Base-by-base conservation (phyloP, 2,113 vertebrate genomes). In the Lutjanus erythropterus region DNA sequence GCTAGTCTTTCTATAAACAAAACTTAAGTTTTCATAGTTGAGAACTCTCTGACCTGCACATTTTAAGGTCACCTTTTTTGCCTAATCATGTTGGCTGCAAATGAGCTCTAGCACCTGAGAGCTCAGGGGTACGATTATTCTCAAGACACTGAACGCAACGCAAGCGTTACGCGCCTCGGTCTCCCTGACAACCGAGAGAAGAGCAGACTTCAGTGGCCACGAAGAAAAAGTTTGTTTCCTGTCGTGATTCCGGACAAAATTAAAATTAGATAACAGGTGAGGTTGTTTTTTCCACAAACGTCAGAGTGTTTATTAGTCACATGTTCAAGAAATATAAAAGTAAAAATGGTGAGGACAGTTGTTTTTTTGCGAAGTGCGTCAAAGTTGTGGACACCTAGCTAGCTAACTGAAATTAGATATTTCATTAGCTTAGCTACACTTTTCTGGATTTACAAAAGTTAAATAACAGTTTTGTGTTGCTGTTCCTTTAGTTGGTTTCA, bases 71-170 rank as follows among this genome's bases (percentile, higher is more conserved):
- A 33, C 8, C 8, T 15, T 33, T 19, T 44, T 55, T 69, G 6
- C 23, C 49, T 59, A 21, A 19, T 31, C 0, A 12, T 37, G 39
- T 11, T 10, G 44, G 3, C 42, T 15, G 35, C 35, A 5, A 23
- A 50, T 41, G 29, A 67, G 23, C 25, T 25, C 0, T 35, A 11
- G 15, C n/a, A 71, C 49, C 44, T 65, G 0, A 71, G 72, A 35
- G 1, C 11, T 85, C 76, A 15, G 11, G 31, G 29, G 55, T 83
- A 23, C 79, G n/a, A 70, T 69, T 80, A 81, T 89, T 55, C 33
- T 11, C 42, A 9, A 46, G 84, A 68, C 84, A n/a, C 2, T 81
- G 75, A 89, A 90, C 33, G 77, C 87, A 81, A 39, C 88, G 25
- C 61, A 33, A 16, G 31, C 16, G 47, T 62, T 68, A 56, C 71